These are phyloP conservation scores for Felis catus DNA, from an alignment of 2,113 vertebrate species.

Conservation along the genomic window F.catus_Fca126_mat1.0 CM031414.1:110998501-110999000, in stretches of 20 bases:
- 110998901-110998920: no score
- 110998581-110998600: conserved; percentile 6
- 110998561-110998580: conserved; percentile 20
- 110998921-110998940: no score
- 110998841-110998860: no score
- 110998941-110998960: no score
- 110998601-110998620: conserved; percentile 28
- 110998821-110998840: no score
- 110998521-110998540: background rate
- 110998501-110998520: background rate
- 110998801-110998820: background rate
- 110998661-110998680: background rate
- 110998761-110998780: background rate
- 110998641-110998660: background rate
- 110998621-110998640: background rate
- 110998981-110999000: no score
- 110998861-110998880: no score
- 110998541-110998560: background rate
- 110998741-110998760: background rate
- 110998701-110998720: background rate
- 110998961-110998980: no score
- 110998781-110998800: background rate
- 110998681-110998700: background rate
- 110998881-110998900: no score
- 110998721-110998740: background rate